Percentiles rank a stretch among this genome's conserved stretches.
These are phyloP conservation scores for Anoplius nigerrimus DNA, from an alignment of 2,888 invertebrate genomes.

Conservation along the genomic window DNA sequence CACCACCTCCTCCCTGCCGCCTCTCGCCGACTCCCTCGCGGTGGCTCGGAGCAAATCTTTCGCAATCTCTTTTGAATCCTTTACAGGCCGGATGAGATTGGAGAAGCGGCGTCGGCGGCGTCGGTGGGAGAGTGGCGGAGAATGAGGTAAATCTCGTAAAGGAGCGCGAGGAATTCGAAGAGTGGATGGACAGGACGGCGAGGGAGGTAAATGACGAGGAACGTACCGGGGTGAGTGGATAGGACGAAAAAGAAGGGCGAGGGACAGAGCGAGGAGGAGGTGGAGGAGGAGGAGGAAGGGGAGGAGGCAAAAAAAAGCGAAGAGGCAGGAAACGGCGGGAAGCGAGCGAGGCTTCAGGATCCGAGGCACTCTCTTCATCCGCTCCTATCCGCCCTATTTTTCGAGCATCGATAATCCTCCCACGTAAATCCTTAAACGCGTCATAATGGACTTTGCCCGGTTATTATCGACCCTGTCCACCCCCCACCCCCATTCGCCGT, in stretches of 20 bases:
- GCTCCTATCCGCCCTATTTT: background rate
- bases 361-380: constrained; percentile 11
- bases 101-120: constrained; percentile 34
- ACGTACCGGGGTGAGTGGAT: background rate
- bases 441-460: constrained; percentile 55
- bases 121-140: constrained; percentile 35
- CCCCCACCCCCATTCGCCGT: background rate
- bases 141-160: constrained; percentile 46
- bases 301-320: no score
- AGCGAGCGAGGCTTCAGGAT: constrained; percentile 28
- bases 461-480: constrained; percentile 48
- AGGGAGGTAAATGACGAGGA: constrained; percentile 29
- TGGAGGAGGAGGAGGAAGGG: no score
- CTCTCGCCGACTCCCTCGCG: constrained; percentile 29
- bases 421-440: constrained; percentile 54
- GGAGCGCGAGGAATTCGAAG: constrained; percentile 7
- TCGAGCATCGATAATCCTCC: constrained; percentile 45
- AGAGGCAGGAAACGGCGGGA: constrained; percentile 33
- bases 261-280: no score
- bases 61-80: constrained; percentile 64
- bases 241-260: background rate
- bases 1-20: constrained; percentile 27
- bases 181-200: constrained; percentile 25
- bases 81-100: constrained; percentile 58
- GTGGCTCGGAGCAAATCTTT: constrained; percentile 60